These are phyloP conservation scores for Periophthalmus magnuspinnatus DNA, from an alignment of 2,797 vertebrate species.

Conservation along the genomic window DNA sequence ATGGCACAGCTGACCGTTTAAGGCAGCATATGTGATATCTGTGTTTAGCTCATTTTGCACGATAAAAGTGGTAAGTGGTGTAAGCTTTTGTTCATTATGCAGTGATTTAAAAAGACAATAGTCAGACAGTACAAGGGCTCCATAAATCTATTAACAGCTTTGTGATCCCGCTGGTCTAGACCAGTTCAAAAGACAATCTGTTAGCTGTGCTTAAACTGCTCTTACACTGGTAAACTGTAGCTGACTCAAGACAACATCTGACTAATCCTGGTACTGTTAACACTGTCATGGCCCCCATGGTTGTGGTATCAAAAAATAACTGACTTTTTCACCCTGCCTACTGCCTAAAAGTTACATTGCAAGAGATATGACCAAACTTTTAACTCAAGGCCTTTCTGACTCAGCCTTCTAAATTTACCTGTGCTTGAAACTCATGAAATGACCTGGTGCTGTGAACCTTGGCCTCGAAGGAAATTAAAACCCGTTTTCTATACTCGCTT, in stretches of 20 bases:
- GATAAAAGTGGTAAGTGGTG: constrained; percentile 83
- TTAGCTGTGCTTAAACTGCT: constrained; percentile 67
- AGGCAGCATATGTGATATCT: constrained; percentile 39
- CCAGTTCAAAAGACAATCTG: constrained; percentile 89
- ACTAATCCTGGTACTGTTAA: neutral
- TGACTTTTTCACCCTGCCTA: neutral
- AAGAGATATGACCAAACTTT: neutral
- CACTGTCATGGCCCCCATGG: neutral
- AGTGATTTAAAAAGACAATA: constrained; percentile 91
- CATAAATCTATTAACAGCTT: constrained; percentile 98
- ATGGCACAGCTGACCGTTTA: constrained; percentile 7
- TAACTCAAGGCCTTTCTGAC: neutral
- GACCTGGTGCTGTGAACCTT: neutral
- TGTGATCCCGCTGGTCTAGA: constrained; percentile 87
- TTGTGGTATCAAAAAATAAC: neutral
- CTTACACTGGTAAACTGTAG: constrained; percentile 20
- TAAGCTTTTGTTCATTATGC: constrained; percentile 88
- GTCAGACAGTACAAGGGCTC: constrained; percentile 89
- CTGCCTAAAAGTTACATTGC: neutral
- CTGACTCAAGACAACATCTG: constrained; percentile 21
- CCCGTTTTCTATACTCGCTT: neutral
- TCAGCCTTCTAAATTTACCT: neutral
- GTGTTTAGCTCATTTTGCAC: constrained; percentile 83
- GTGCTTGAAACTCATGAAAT: neutral
- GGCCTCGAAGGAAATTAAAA: neutral